Evolutionary conservation across 2,113 vertebrate genomes (phyloP).

Genomic region (Triplophysa tibetana): DNA sequence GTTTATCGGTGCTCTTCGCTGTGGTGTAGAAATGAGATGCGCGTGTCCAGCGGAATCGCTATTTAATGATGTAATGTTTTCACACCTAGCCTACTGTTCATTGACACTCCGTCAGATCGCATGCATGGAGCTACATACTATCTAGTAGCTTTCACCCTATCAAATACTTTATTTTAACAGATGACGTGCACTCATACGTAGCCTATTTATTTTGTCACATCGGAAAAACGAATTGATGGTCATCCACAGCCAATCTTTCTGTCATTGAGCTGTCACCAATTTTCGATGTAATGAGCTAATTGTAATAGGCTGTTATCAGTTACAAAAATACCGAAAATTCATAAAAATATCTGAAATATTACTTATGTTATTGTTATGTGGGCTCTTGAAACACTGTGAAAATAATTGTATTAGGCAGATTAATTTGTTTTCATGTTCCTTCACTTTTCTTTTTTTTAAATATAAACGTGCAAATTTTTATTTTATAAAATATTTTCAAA

Average conservation of each 20-base stretch:
- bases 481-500: neutral
- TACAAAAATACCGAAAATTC: no score
- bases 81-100: constrained; percentile 24
- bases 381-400: no score
- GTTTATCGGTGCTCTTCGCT: neutral
- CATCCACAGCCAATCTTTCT: neutral
- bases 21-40: neutral
- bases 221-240: neutral
- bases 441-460: no score
- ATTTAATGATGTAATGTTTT: constrained; percentile 55
- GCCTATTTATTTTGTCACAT: no score
- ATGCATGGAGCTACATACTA: neutral
- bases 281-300: no score
- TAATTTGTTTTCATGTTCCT: neutral
- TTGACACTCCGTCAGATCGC: neutral
- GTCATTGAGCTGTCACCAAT: no score
- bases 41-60: constrained; percentile 12
- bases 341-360: no score
- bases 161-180: neutral
- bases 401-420: neutral
- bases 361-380: no score
- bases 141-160: neutral
- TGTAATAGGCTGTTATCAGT: no score
- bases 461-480: no score
- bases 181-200: neutral